Conservation (phyloP, 2,113 vertebrate species). For the Tragelaphus strepsiceros region DNA sequence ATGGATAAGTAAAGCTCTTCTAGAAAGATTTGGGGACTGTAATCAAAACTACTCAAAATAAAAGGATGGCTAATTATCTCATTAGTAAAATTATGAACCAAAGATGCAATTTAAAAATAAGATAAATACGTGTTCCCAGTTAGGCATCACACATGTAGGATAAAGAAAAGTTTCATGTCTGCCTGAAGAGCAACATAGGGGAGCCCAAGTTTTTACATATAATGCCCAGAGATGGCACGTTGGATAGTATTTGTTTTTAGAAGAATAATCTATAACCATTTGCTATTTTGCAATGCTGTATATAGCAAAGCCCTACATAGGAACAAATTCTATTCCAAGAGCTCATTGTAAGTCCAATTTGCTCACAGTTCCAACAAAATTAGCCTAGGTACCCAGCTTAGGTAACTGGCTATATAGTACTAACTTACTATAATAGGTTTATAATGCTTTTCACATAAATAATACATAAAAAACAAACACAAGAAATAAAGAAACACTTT, state of each 20-base stretch:
- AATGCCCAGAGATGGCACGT: neutral
- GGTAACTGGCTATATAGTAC: neutral
- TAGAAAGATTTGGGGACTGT: constrained; percentile 34
- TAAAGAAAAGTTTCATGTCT: neutral
- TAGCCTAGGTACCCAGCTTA: neutral
- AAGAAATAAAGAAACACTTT: neutral
- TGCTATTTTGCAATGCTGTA: neutral
- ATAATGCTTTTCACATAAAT: neutral
- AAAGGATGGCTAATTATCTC: constrained; percentile 54
- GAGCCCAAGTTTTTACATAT: neutral
- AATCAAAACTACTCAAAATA: constrained; percentile 63
- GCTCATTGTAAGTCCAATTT: neutral
- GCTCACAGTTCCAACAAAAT: neutral
- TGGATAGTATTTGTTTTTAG: neutral
- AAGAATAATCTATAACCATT: neutral
- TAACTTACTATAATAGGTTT: neutral
- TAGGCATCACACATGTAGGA: neutral
- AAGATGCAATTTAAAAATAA: constrained; percentile 56
- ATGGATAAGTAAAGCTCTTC: neutral
- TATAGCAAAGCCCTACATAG: neutral
- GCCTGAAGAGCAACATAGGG: neutral
- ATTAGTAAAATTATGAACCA: constrained; percentile 57
- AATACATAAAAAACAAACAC: neutral
- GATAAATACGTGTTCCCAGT: constrained; percentile 8
- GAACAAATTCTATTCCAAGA: neutral